Conservation (phyloP, 2,888 invertebrate species). For the Andrena praecox region DNA sequence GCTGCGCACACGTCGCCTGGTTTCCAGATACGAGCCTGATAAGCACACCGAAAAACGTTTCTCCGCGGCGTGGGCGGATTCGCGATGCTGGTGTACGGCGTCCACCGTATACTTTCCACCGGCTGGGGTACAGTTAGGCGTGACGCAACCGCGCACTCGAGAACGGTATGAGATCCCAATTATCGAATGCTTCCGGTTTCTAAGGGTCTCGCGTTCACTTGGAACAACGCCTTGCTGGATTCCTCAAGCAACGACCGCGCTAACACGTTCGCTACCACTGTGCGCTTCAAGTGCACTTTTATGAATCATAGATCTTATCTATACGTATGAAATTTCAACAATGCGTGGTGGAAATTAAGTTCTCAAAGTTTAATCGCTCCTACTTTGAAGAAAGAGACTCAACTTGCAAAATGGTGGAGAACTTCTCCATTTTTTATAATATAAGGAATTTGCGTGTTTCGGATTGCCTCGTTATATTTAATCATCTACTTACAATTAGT, state of each 20-base stretch:
- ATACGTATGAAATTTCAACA: no score
- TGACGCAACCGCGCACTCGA: conserved; percentile 72
- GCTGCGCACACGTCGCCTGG: conserved; percentile 36
- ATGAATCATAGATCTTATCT: no score
- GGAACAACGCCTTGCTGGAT: conserved; percentile 41
- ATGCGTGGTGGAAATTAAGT: no score
- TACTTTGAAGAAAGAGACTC: no score
- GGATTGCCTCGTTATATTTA: no score
- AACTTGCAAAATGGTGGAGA: no score
- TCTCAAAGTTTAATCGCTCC: no score
- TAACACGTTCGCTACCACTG: background rate
- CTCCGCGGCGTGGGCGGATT: conserved; percentile 69
- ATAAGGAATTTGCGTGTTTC: no score
- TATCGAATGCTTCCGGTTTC: conserved; percentile 67
- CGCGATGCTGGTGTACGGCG: conserved; percentile 48
- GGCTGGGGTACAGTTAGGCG: conserved; percentile 73
- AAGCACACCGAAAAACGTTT: conserved; percentile 72
- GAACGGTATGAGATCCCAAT: conserved; percentile 65
- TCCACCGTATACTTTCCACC: conserved; percentile 58
- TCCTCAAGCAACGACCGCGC: conserved; percentile 17
- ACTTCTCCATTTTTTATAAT: no score
- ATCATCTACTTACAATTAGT: no score
- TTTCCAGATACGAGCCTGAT: conserved; percentile 55
- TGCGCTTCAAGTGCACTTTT: no score
- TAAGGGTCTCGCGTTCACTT: conserved; percentile 38